These are phyloP conservation scores for Phalacrocorax pelagicus DNA, from an alignment of 2,113 vertebrate genomes.

Conservation along the genomic window DNA sequence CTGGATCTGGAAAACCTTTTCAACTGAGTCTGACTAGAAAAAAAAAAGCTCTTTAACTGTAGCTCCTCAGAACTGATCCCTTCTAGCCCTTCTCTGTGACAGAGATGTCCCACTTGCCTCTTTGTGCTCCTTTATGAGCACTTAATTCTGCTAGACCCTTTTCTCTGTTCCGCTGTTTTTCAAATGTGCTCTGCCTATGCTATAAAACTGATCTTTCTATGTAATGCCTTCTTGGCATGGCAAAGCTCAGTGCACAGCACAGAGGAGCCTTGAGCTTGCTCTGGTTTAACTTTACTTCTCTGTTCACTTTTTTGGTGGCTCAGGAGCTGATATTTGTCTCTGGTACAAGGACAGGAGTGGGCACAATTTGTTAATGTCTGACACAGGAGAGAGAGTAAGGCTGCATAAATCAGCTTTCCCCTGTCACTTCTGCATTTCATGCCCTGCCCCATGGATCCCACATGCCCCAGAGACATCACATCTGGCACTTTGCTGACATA, in stretches of 20 bases:
- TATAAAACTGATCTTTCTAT: not conserved
- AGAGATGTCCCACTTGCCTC: not conserved
- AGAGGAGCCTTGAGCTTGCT: not conserved
- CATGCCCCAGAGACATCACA: not conserved
- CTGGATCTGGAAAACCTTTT: not conserved
- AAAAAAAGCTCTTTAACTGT: not conserved
- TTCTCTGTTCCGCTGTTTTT: not conserved
- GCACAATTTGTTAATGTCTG: not conserved
- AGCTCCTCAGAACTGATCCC: not conserved
- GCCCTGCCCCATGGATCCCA: not conserved
- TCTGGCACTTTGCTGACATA: not conserved
- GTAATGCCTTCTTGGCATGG: fast-evolving
- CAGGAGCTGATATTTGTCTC: conserved; percentile 22
- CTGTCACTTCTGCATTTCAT: not conserved
- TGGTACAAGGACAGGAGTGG: not conserved
- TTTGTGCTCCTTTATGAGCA: not conserved
- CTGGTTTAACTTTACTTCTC: not conserved
- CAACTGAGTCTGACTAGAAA: not conserved
- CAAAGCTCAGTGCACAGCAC: not conserved
- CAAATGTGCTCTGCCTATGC: not conserved
- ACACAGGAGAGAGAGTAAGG: not conserved
- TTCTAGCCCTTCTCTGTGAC: not conserved
- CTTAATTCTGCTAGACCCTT: not conserved
- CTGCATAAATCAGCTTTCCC: not conserved
- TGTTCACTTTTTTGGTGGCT: not conserved